Evolutionary conservation across 1,140 invertebrate genomes (phyloP).

Genomic region (Drosophila ambigua): DNA sequence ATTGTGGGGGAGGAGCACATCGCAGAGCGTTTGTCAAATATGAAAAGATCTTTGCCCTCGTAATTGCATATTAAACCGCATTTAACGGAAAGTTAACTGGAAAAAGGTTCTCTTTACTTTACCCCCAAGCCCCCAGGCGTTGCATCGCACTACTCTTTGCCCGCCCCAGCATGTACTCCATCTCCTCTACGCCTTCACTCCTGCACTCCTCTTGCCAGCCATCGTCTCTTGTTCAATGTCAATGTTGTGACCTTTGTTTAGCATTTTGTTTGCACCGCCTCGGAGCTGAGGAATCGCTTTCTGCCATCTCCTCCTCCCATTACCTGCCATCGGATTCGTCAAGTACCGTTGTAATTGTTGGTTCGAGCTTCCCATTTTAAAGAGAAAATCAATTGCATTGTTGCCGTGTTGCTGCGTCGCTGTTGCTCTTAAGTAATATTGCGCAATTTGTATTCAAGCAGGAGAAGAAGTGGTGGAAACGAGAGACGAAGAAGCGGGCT

Average conservation of each 20-base stretch:
- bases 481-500: not conserved
- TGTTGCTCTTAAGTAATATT: slow-evolving; percentile 71
- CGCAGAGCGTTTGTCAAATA: slow-evolving; percentile 38
- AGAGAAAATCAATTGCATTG: slow-evolving; percentile 77
- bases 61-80: slow-evolving; percentile 81
- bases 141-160: not conserved
- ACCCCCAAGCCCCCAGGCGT: not conserved
- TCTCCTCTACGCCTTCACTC: not conserved
- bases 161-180: slow-evolving; percentile 12
- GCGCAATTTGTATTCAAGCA: slow-evolving; percentile 78
- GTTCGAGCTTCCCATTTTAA: slow-evolving; percentile 45
- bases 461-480: slow-evolving; percentile 31
- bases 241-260: slow-evolving; percentile 81
- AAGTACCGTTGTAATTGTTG: slow-evolving; percentile 80
- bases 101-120: slow-evolving; percentile 42
- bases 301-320: slow-evolving; percentile 1
- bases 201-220: not conserved
- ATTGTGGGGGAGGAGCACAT: not conserved
- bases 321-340: slow-evolving; percentile 33
- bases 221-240: slow-evolving; percentile 67
- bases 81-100: slow-evolving; percentile 68
- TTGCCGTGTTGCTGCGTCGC: slow-evolving; percentile 26
- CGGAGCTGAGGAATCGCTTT: slow-evolving; percentile 54
- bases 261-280: slow-evolving; percentile 69
- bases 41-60: slow-evolving; percentile 56